These are phyloP conservation scores for Cylas formicarius DNA, from an alignment of 1,140 invertebrate species.

Conservation along the genomic window DNA sequence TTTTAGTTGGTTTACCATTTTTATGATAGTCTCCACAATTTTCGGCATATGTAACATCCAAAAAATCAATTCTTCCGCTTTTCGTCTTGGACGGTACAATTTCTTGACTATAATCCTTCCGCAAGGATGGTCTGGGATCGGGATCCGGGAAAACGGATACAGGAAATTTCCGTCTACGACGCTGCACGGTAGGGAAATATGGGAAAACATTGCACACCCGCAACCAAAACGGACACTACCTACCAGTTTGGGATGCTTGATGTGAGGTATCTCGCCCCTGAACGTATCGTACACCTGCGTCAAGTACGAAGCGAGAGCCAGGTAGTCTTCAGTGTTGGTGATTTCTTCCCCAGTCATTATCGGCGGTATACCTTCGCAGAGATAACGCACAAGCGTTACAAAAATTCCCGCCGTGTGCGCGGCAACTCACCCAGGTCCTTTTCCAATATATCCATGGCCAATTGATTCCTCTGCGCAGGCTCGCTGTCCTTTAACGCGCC, in stretches of 20 bases:
- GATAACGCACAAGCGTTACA: not conserved
- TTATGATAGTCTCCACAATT: too few relatives aligned
- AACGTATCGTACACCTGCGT: slow-evolving; percentile 82
- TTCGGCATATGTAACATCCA: too few relatives aligned
- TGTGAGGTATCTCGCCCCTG: slow-evolving; percentile 72
- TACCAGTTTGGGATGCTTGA: slow-evolving; percentile 70
- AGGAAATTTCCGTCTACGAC: not conserved
- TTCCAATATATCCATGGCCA: slow-evolving; percentile 75
- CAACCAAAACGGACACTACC: too few relatives aligned
- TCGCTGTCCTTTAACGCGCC: slow-evolving; percentile 58
- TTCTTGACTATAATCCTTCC: too few relatives aligned
- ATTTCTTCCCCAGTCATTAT: slow-evolving; percentile 79
- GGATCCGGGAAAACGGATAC: too few relatives aligned
- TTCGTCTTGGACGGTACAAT: too few relatives aligned
- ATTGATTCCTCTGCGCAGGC: slow-evolving; percentile 58
- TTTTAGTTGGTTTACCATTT: too few relatives aligned
- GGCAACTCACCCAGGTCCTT: slow-evolving; percentile 48
- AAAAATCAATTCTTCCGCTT: too few relatives aligned
- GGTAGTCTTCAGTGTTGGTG: slow-evolving; percentile 64
- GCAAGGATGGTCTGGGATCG: too few relatives aligned
- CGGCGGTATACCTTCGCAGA: slow-evolving; percentile 58
- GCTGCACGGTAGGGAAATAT: too few relatives aligned
- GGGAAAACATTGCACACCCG: slow-evolving; percentile 11
- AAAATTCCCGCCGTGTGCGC: not conserved
- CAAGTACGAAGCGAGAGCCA: slow-evolving; percentile 73